Conservation (phyloP, 2,797 vertebrate species). For the Sebastes matsubarae region DNA sequence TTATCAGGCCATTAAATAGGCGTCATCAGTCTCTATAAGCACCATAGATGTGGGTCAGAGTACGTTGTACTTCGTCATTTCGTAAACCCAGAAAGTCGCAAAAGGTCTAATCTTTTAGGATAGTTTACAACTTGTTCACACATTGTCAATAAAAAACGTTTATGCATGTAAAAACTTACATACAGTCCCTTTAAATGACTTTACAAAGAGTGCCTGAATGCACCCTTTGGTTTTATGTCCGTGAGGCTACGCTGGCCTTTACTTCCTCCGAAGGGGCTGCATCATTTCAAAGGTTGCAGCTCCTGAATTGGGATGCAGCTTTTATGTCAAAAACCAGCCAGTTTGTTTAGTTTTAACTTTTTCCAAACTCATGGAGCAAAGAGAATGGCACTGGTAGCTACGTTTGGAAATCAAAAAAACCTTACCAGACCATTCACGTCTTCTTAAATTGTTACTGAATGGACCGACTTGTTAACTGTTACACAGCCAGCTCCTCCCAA, state of each 20-base stretch:
- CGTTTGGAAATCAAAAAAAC: background rate
- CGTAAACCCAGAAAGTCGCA: too few relatives aligned
- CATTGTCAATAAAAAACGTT: too few relatives aligned
- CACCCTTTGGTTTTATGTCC: background rate
- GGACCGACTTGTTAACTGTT: background rate
- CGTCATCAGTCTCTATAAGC: too few relatives aligned
- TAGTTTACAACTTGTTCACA: too few relatives aligned
- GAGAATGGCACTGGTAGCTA: background rate
- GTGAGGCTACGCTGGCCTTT: background rate
- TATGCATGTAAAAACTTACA: too few relatives aligned
- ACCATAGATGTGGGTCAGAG: too few relatives aligned
- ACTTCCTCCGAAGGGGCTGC: background rate
- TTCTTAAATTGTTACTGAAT: background rate
- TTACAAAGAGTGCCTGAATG: conserved; percentile 1
- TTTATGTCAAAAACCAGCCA: background rate
- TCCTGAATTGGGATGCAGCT: background rate
- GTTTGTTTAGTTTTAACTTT: background rate
- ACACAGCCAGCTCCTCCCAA: conserved; percentile 21
- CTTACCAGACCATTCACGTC: background rate
- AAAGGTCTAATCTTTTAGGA: too few relatives aligned
- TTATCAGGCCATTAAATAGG: too few relatives aligned
- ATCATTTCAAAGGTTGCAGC: background rate
- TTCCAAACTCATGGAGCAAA: background rate
- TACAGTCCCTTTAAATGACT: background rate
- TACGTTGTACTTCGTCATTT: too few relatives aligned